A percentile compares a stretch with the other conserved stretches of the same genome.
These are phyloP conservation scores for Oreortyx pictus DNA, from an alignment of 2,797 vertebrate genomes.

Conservation along the genomic window DNA sequence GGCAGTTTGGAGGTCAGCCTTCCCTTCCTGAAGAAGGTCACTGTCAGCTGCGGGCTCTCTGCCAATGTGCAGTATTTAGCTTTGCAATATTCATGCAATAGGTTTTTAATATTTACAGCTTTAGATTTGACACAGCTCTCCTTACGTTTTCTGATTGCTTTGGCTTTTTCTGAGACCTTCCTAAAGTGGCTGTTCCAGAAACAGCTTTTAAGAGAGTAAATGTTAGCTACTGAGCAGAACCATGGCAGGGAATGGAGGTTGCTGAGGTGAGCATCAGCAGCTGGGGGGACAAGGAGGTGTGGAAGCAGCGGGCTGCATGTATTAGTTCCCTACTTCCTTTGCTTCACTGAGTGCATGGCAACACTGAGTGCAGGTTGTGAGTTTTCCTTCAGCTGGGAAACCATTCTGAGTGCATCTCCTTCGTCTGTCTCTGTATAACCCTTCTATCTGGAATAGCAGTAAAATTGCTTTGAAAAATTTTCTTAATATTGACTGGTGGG, in stretches of 20 bases:
- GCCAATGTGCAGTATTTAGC: conserved; percentile 58
- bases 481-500: background rate
- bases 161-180: conserved; percentile 63
- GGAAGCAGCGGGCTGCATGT: background rate
- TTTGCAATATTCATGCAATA: conserved; percentile 65
- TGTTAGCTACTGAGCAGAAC: conserved; percentile 31
- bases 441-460: background rate
- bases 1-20: conserved; percentile 40
- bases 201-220: conserved; percentile 21
- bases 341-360: background rate
- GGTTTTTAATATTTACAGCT: conserved; percentile 72
- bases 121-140: conserved; percentile 62
- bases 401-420: background rate
- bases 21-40: conserved; percentile 59
- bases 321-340: rapidly evolving
- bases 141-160: conserved; percentile 51
- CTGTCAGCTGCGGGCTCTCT: conserved; percentile 51
- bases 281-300: background rate
- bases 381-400: background rate
- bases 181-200: conserved; percentile 17
- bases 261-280: background rate
- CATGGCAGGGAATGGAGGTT: background rate
- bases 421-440: background rate
- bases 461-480: background rate
- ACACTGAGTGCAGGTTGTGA: rapidly evolving